Percentiles rank a stretch among this genome's conserved stretches.
These are phyloP conservation scores for Drosophila azteca DNA, from an alignment of 1,140 invertebrate genomes.

Conservation along the genomic window DNA sequence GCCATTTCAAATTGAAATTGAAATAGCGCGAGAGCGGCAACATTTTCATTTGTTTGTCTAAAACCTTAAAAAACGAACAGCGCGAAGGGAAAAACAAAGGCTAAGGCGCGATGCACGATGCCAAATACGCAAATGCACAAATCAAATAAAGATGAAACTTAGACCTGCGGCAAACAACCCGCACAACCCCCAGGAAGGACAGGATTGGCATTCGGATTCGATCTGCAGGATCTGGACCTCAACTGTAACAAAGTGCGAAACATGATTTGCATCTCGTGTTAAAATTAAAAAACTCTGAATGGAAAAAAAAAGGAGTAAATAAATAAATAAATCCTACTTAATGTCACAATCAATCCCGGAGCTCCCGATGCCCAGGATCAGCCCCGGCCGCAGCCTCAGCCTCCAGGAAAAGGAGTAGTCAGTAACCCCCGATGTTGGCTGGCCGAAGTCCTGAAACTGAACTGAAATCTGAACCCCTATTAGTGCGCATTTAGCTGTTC, in stretches of 20 bases:
- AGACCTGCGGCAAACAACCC: conserved; percentile 44
- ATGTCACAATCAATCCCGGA: conserved; percentile 81
- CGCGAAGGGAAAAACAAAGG: background rate
- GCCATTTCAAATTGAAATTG: conserved; percentile 39
- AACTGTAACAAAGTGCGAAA: conserved; percentile 65
- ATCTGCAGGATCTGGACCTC: conserved; percentile 19
- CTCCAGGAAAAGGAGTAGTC: conserved; percentile 35
- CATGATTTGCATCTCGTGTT: conserved; percentile 75
- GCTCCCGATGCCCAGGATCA: conserved; percentile 1
- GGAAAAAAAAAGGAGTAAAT: conserved; percentile 71
- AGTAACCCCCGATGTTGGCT: conserved; percentile 22
- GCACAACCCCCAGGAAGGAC: conserved; percentile 12
- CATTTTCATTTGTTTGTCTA: conserved; percentile 60
- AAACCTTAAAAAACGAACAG: conserved; percentile 51
- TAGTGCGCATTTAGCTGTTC: conserved; percentile 83
- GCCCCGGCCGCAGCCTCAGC: too few species aligned
- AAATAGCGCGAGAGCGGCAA: conserved; percentile 14
- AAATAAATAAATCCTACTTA: conserved; percentile 84
- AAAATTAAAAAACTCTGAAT: conserved; percentile 41
- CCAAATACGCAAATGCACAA: conserved; percentile 48
- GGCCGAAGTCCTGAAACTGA: background rate
- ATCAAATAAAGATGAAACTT: conserved; percentile 50
- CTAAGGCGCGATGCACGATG: background rate
- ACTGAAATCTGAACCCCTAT: conserved; percentile 83
- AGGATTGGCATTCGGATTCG: conserved; percentile 2